phyloP scores from a whole-genome alignment of 2,888 invertebrate genomes.

The Ophion costatus region DNA sequence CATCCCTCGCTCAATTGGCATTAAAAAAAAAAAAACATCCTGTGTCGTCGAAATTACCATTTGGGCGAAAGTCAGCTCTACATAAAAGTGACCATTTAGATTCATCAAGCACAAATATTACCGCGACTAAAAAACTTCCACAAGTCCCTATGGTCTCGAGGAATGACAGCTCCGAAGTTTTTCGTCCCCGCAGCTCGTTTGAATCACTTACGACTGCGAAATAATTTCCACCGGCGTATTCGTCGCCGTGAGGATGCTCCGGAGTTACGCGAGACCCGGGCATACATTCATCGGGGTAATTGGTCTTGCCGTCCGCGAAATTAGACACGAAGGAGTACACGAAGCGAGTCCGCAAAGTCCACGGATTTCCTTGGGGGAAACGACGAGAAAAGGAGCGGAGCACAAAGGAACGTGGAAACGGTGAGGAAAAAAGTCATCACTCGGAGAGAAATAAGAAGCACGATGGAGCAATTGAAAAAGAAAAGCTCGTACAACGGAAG shows the following conservation, averaged over 20 bases:
- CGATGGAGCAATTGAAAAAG: slow-evolving; percentile 33
- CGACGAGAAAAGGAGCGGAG: slow-evolving; percentile 4
- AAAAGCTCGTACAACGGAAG: slow-evolving; percentile 25
- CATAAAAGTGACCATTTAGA: neutral
- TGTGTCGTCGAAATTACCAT: neutral
- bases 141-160: neutral
- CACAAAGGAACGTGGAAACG: neutral
- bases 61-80: neutral
- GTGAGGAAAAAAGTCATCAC: slow-evolving; percentile 14
- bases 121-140: neutral
- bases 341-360: slow-evolving; percentile 19
- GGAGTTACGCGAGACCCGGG: slow-evolving; percentile 19
- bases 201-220: slow-evolving; percentile 2
- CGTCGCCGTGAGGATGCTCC: neutral
- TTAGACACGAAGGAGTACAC: slow-evolving; percentile 30
- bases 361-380: slow-evolving; percentile 53
- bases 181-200: neutral
- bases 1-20: no score
- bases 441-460: slow-evolving; percentile 21
- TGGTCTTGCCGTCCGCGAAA: slow-evolving; percentile 30
- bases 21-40: neutral
- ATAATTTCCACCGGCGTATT: slow-evolving; percentile 6
- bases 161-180: neutral
- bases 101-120: neutral
- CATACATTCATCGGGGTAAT: slow-evolving; percentile 12